Evolutionary conservation across 2,888 invertebrate species (phyloP).

Genomic region (Sesamia inferens): DNA sequence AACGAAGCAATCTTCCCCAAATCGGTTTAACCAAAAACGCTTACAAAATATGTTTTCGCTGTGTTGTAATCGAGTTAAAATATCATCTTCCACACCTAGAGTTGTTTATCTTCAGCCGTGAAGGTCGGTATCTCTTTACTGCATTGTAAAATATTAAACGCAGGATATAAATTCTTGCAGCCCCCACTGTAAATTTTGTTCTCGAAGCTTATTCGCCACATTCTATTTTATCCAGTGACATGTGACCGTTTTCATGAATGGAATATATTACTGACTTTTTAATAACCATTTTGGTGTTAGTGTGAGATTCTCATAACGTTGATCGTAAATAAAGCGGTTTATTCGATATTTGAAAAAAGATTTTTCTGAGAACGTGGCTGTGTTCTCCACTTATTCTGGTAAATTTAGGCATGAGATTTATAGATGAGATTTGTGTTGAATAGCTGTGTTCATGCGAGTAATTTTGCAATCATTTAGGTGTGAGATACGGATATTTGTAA

Average conservation of each 20-base stretch:
- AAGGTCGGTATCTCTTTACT: constrained; percentile 58
- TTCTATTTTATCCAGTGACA: constrained; percentile 62
- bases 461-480: constrained; percentile 5
- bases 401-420: constrained; percentile 25
- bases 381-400: constrained; percentile 30
- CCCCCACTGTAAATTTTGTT: constrained; percentile 64
- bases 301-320: constrained; percentile 44
- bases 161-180: constrained; percentile 57
- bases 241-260: constrained; percentile 58
- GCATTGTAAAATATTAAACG: constrained; percentile 68
- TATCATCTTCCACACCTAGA: constrained; percentile 52
- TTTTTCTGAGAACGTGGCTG: constrained; percentile 6
- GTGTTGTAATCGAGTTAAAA: constrained; percentile 56
- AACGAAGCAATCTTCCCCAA: constrained; percentile 48
- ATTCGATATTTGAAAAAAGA: constrained; percentile 38
- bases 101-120: constrained; percentile 56
- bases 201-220: constrained; percentile 56
- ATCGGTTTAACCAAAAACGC: constrained; percentile 55
- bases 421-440: constrained; percentile 10
- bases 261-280: constrained; percentile 58
- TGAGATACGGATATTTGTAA: constrained; percentile 1
- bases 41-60: constrained; percentile 55
- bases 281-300: constrained; percentile 53
- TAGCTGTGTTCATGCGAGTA: background rate
- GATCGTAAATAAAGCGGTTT: constrained; percentile 60